Percentiles rank a stretch among this genome's conserved stretches.
Conservation (phyloP, 2,113 vertebrate species). For the Sapayoa aenigma region DNA sequence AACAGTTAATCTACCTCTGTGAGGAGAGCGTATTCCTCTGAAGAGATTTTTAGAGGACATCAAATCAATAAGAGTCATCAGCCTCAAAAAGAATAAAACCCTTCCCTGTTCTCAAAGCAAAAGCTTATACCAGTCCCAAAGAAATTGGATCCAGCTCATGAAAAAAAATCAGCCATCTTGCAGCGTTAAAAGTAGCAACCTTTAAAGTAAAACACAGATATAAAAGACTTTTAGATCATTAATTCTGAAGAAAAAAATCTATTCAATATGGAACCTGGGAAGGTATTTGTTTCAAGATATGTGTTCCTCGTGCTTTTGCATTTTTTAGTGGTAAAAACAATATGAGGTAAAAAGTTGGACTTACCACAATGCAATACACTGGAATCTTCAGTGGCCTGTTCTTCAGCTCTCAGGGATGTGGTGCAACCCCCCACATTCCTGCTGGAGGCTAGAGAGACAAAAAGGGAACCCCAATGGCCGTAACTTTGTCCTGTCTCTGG, state of each 20-base stretch:
- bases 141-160: neutral
- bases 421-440: neutral
- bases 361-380: neutral
- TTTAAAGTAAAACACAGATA: neutral
- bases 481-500: neutral
- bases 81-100: constrained; percentile 42
- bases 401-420: neutral
- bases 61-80: constrained; percentile 58
- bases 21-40: constrained; percentile 34
- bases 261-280: neutral
- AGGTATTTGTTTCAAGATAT: neutral
- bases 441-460: neutral
- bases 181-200: neutral
- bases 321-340: neutral
- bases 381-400: neutral
- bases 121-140: neutral
- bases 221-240: neutral
- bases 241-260: neutral
- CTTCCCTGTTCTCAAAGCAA: constrained; percentile 21
- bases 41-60: constrained; percentile 61
- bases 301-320: neutral
- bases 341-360: neutral
- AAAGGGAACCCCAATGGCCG: neutral
- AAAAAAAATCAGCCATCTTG: neutral
- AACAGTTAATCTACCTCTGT: constrained; percentile 63